These are phyloP conservation scores for Gymnocheta viridis DNA, from an alignment of 2,888 invertebrate genomes.

Conservation along the genomic window DNA sequence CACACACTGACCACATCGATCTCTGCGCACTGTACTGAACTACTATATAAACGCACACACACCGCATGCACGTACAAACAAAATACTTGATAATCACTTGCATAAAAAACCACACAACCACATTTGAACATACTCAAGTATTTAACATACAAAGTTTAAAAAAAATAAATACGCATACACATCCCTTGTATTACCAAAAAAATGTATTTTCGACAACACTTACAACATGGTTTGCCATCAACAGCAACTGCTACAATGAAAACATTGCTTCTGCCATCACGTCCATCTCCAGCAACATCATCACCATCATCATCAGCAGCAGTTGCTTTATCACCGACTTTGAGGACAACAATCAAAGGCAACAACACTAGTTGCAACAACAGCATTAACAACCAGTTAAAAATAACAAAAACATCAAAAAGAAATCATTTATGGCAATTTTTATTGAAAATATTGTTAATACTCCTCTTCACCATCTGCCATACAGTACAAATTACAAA, in stretches of 20 bases:
- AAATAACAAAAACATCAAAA: not conserved
- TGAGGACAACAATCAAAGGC: slow-evolving; percentile 1
- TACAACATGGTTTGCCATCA: slow-evolving; percentile 58
- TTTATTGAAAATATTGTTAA: slow-evolving; percentile 23
- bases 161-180: not conserved
- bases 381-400: not conserved
- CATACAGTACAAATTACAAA: slow-evolving; percentile 72
- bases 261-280: slow-evolving; percentile 29
- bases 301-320: slow-evolving; percentile 3
- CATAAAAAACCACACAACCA: slow-evolving; percentile 52
- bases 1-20: slow-evolving; percentile 65
- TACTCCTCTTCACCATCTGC: slow-evolving; percentile 56
- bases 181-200: not conserved
- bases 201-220: slow-evolving; percentile 59
- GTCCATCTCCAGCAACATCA: not conserved
- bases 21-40: slow-evolving; percentile 39
- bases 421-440: slow-evolving; percentile 3
- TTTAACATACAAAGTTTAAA: slow-evolving; percentile 14
- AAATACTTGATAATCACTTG: slow-evolving; percentile 52
- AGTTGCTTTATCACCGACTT: slow-evolving; percentile 8
- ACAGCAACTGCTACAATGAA: slow-evolving; percentile 32
- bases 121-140: slow-evolving; percentile 42
- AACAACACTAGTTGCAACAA: not conserved
- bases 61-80: slow-evolving; percentile 8
- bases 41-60: slow-evolving; percentile 2